Evolutionary conservation across 2,113 vertebrate species (phyloP).

Genomic region (Gila orcuttii): DNA sequence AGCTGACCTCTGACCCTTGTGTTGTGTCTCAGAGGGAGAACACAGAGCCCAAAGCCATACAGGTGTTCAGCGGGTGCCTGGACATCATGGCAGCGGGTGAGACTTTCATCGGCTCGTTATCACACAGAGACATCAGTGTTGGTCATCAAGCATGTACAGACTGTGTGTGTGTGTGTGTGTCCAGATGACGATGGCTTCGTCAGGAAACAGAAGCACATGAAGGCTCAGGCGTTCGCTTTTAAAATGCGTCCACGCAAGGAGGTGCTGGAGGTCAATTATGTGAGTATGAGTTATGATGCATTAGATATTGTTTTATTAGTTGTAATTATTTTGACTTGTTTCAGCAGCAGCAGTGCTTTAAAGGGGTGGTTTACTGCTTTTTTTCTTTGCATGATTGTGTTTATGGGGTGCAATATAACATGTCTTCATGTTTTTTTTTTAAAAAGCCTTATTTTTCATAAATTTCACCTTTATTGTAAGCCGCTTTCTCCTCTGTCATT

Average conservation of each 20-base stretch:
- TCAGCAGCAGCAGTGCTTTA: too few species aligned
- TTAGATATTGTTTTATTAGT: too few species aligned
- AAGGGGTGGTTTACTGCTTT: too few species aligned
- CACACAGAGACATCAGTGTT: neutral
- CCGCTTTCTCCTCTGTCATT: too few species aligned
- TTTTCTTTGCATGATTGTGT: too few species aligned
- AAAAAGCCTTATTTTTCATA: too few species aligned
- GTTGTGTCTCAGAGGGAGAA: conserved; percentile 75
- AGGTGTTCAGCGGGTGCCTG: conserved; percentile 89
- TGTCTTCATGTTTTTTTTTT: too few species aligned
- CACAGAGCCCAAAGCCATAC: conserved; percentile 90
- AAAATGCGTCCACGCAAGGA: conserved; percentile 97
- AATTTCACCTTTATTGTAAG: too few species aligned
- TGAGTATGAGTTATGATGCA: conserved; percentile 73
- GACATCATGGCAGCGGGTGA: conserved; percentile 80
- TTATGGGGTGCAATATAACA: too few species aligned
- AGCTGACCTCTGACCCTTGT: too few species aligned
- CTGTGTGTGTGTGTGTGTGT: conserved; percentile 9
- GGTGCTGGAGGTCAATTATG: conserved; percentile 94
- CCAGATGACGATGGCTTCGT: conserved; percentile 73
- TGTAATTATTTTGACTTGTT: too few species aligned
- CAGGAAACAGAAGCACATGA: conserved; percentile 80
- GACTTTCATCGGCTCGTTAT: neutral
- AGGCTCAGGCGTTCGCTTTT: conserved; percentile 92
- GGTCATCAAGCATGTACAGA: neutral